These are phyloP conservation scores for Melinaea marsaeus DNA, from an alignment of 2,888 invertebrate genomes.

Conservation along the genomic window DNA sequence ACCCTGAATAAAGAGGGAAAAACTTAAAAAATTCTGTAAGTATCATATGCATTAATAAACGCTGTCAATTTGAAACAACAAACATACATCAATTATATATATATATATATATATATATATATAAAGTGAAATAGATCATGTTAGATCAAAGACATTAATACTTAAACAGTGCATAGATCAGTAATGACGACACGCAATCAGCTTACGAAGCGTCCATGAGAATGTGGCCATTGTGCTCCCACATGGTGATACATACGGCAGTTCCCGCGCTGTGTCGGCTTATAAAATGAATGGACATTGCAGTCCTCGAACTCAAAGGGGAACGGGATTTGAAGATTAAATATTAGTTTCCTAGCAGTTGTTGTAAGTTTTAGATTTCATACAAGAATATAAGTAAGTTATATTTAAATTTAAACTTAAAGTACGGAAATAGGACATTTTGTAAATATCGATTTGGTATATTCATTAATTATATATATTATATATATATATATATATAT, in stretches of 20 bases:
- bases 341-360: not conserved
- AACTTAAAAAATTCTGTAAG: too few species aligned
- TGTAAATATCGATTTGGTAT: too few species aligned
- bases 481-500: too few species aligned
- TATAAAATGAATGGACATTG: conserved; percentile 43
- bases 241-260: conserved; percentile 72
- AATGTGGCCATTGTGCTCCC: conserved; percentile 75
- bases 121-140: not conserved
- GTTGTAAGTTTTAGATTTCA: too few species aligned
- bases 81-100: too few species aligned
- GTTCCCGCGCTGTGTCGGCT: conserved; percentile 45
- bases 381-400: too few species aligned
- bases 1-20: too few species aligned
- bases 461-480: too few species aligned
- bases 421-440: too few species aligned
- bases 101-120: not conserved
- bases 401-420: too few species aligned
- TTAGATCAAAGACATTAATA: conserved; percentile 27
- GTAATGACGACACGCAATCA: conserved; percentile 76
- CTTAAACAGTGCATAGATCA: conserved; percentile 32
- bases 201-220: conserved; percentile 76
- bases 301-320: conserved; percentile 35
- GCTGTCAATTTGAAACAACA: too few species aligned
- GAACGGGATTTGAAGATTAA: conserved; percentile 16
- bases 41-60: too few species aligned